Evolutionary conservation across 1,140 invertebrate genomes (phyloP), one percentile per base, ranked within the genome.

Genomic region (Hermatobates lingyangjiaoensis): DNA sequence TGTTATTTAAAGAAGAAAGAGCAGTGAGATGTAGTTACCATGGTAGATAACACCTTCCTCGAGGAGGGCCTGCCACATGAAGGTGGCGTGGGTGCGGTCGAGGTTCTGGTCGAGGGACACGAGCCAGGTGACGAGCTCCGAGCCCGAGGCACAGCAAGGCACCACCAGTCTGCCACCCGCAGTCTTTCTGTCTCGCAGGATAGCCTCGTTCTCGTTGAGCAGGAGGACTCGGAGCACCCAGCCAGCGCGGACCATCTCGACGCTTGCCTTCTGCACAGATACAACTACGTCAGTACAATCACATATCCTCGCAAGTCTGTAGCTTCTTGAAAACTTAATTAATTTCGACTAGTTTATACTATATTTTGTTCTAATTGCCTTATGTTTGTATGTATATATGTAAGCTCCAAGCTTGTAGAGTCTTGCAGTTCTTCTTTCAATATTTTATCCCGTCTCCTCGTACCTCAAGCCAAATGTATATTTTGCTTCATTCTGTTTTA

Each of bases 41-140:
- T 87, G 81, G 27, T 75, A 71, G 53, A 88, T 74, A 44, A 87
- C 74, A 38, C 81, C 81, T 67, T 87, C 82, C 64, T 89, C 86
- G 23, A 88, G 66, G n/a, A 89, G 65, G 0, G 77, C 79, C 62
- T 89, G 86, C 80, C 83, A 88, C 76, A 87, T 86, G 24, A 77
- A 81, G 18, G 79, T 75, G 25, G 83, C 82, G 59, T 85, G 80
- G 52, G 75, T 72, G 51, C 83, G 66, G n/a, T 77, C 78, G 68
- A 67, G 68, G 46, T 57, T 45, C 50, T 30, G 68, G 39, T 68
- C 68, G 28, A 73, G 63, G 51, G 65, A 66, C 55, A 84, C 63
- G 25, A 88, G 61, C 83, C 85, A 88, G 61, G 87, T 82, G 1
- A 84, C 80, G 62, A 88, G 74, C 63, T 88, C 85, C 1, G 69